phyloP scores from a whole-genome alignment of 2,113 vertebrate species.

The Sialia sialis region DNA sequence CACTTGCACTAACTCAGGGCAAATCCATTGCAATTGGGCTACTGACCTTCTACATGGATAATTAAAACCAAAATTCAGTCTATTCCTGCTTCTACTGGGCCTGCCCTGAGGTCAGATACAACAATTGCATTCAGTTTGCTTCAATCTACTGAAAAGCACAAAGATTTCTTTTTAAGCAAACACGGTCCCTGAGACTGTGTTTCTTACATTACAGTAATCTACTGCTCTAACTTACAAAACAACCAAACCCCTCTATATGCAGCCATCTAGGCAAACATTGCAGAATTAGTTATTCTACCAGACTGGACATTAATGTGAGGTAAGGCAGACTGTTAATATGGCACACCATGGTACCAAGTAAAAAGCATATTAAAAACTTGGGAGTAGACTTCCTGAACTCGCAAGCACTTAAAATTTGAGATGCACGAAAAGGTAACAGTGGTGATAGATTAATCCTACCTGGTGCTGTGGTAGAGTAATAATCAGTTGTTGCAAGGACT shows the following conservation, averaged over 20 bases:
- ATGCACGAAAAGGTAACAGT: not conserved
- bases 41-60: not conserved
- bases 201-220: not conserved
- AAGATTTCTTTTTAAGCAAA: not conserved
- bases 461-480: not conserved
- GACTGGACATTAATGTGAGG: not conserved
- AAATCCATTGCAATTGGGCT: not conserved
- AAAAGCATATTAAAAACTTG: not conserved
- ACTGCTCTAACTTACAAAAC: not conserved
- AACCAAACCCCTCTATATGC: not conserved
- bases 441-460: constrained; percentile 3
- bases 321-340: not conserved
- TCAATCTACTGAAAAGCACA: not conserved
- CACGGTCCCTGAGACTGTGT: not conserved
- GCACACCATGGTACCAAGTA: not conserved
- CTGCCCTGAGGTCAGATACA: not conserved
- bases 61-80: not conserved
- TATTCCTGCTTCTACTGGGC: not conserved
- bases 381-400: not conserved
- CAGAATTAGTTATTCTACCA: not conserved
- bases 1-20: not conserved
- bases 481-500: not conserved
- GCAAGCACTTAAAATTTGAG: not conserved
- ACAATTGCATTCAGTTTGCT: not conserved
- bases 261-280: not conserved